Conservation (phyloP, 2,797 vertebrate genomes). For the Crenuchus spilurus region DNA sequence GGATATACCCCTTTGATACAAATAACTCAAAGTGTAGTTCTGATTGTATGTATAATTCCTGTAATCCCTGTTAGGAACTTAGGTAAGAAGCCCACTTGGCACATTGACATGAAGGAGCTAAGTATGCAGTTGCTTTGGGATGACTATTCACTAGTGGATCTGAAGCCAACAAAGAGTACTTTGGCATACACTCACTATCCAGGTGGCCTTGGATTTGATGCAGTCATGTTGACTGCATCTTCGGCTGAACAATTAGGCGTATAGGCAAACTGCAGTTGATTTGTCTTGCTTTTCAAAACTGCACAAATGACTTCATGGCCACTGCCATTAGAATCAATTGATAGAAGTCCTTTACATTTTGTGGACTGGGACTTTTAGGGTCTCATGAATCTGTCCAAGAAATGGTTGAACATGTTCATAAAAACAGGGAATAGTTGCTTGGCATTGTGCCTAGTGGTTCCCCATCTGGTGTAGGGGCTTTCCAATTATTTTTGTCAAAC, state of each 20-base stretch:
- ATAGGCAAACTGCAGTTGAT: background rate
- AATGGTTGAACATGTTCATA: background rate
- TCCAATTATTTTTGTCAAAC: background rate
- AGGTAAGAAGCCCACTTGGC: background rate
- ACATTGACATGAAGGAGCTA: background rate
- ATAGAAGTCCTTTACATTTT: background rate
- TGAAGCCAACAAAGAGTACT: background rate
- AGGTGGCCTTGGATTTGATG: slow-evolving; percentile 1
- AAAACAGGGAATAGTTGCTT: background rate
- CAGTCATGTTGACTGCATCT: background rate
- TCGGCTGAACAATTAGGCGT: background rate
- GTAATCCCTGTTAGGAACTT: background rate
- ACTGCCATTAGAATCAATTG: background rate
- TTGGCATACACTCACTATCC: background rate
- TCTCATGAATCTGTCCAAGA: background rate
- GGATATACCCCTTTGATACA: background rate
- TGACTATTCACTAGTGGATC: background rate
- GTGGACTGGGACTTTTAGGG: background rate
- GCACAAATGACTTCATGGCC: background rate
- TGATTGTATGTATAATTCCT: background rate
- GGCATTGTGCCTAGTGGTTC: background rate
- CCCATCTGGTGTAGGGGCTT: background rate
- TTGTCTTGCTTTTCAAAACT: background rate
- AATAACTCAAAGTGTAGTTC: background rate
- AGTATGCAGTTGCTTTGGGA: background rate